phyloP scores from a whole-genome alignment of 2,888 invertebrate species.

The Sminthurinus aureus region DNA sequence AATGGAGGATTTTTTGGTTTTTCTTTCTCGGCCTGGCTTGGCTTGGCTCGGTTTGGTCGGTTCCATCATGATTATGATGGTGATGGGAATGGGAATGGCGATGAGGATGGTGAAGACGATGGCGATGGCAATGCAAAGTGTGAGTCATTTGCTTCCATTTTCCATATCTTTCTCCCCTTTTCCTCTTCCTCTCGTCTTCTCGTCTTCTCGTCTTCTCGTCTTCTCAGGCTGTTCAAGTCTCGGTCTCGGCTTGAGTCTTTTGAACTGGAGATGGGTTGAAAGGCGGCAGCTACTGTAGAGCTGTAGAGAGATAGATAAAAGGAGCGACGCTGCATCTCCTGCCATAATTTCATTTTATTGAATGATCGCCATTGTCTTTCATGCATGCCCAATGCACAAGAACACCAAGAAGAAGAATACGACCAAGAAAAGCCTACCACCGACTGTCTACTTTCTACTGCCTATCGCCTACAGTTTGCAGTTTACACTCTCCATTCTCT shows the following conservation, averaged over 20 bases:
- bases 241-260: no score
- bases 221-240: neutral
- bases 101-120: slow-evolving; percentile 45
- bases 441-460: no score
- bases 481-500: no score
- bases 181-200: no score
- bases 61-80: slow-evolving; percentile 37
- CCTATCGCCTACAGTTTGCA: no score
- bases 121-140: slow-evolving; percentile 57
- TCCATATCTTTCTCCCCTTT: slow-evolving; percentile 6
- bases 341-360: slow-evolving; percentile 54
- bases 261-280: neutral
- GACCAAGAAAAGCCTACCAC: no score
- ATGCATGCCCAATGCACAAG: slow-evolving; percentile 24
- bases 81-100: slow-evolving; percentile 41
- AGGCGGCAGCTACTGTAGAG: neutral
- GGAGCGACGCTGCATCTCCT: slow-evolving; percentile 28
- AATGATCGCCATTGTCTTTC: slow-evolving; percentile 55
- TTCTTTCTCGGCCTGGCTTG: neutral
- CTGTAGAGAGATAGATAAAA: neutral
- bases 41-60: neutral
- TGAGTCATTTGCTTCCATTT: slow-evolving; percentile 40
- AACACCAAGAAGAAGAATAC: no score
- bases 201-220: neutral
- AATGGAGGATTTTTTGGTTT: neutral